phyloP scores from a whole-genome alignment of 2,797 vertebrate species.

The Poecilia wingei region DNA sequence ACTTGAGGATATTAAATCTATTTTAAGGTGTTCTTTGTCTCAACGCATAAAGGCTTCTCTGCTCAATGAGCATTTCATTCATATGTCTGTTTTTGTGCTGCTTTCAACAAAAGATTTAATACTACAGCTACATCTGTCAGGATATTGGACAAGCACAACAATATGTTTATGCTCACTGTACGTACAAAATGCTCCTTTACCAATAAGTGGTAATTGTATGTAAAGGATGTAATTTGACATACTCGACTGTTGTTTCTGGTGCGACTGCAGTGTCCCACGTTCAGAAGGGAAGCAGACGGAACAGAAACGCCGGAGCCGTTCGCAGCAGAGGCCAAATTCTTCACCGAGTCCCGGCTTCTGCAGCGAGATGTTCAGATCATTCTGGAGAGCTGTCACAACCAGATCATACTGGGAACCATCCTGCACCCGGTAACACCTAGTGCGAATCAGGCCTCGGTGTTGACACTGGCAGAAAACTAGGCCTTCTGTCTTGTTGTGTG shows the following conservation, averaged over 20 bases:
- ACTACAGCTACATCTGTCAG: constrained; percentile 27
- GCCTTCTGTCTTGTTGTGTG: not conserved
- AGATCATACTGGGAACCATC: constrained; percentile 95
- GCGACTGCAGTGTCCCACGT: constrained; percentile 88
- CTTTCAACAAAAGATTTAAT: constrained; percentile 42
- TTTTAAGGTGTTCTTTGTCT: constrained; percentile 60
- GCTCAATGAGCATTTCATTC: constrained; percentile 1
- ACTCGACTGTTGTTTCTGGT: not conserved
- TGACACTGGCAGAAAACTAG: not conserved
- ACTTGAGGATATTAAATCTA: constrained; percentile 59
- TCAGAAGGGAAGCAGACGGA: constrained; percentile 91
- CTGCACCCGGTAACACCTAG: constrained; percentile 86
- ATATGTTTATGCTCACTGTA: not conserved
- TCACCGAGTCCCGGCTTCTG: constrained; percentile 94
- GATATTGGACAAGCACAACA: constrained; percentile 18
- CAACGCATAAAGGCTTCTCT: constrained; percentile 40
- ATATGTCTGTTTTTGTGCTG: constrained; percentile 29
- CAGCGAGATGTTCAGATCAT: constrained; percentile 98
- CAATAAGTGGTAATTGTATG: not conserved
- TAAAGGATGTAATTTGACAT: not conserved
- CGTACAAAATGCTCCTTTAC: not conserved
- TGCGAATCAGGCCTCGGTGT: accelerated
- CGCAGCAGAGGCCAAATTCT: constrained; percentile 97
- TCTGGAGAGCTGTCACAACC: constrained; percentile 97
- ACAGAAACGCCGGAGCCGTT: constrained; percentile 89